Conservation (phyloP, 2,113 vertebrate species). For the Galemys pyrenaicus region DNA sequence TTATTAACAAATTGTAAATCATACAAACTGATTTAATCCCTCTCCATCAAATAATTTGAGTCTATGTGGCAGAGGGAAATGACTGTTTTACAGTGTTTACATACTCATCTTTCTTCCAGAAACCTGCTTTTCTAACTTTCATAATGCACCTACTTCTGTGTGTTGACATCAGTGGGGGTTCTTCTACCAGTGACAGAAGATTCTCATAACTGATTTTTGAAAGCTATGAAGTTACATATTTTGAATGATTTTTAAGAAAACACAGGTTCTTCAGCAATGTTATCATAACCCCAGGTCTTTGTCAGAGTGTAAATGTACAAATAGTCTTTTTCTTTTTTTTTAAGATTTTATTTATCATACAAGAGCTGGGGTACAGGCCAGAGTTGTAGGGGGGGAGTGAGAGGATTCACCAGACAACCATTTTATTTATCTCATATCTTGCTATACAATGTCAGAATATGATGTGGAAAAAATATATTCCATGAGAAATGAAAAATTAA, state of each 20-base stretch:
- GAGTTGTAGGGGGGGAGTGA: not conserved
- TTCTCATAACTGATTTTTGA: not conserved
- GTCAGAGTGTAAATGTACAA: not conserved
- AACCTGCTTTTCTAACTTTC: not conserved
- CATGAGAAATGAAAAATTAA: not conserved
- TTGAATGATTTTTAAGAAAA: not conserved
- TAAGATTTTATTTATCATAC: not conserved
- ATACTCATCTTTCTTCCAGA: not conserved
- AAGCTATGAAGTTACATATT: not conserved
- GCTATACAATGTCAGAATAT: not conserved
- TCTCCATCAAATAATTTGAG: not conserved
- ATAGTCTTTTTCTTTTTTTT: not conserved
- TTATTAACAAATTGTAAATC: not conserved
- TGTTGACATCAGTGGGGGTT: not conserved
- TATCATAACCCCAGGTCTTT: not conserved
- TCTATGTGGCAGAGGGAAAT: not conserved
- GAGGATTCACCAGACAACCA: no score
- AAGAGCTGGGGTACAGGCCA: no score
- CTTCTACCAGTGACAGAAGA: not conserved
- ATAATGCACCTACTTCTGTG: not conserved
- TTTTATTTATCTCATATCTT: not conserved
- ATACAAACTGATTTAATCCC: not conserved
- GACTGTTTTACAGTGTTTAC: not conserved
- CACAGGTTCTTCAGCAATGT: not conserved
- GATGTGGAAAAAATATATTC: not conserved